Evolutionary conservation across 2,113 vertebrate species (phyloP).

Genomic region (Andinoacara biseriatus): DNA sequence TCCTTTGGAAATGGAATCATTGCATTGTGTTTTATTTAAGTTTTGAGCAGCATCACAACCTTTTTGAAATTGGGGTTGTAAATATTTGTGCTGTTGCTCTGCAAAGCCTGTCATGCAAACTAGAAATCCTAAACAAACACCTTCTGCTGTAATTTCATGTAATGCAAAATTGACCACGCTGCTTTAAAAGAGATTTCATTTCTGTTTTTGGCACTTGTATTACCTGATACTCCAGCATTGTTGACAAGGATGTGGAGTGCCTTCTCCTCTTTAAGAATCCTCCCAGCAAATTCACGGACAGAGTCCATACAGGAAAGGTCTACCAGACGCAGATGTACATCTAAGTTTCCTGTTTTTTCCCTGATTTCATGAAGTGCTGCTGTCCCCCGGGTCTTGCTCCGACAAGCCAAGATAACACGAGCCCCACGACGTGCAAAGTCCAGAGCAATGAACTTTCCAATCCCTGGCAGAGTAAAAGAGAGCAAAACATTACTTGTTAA

Average conservation of each 20-base stretch:
- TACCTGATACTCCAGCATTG: conserved; percentile 84
- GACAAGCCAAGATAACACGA: conserved; percentile 87
- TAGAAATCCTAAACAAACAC: neutral
- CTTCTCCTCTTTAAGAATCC: conserved; percentile 78
- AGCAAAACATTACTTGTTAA: neutral
- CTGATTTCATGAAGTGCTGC: conserved; percentile 79
- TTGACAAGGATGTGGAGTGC: conserved; percentile 88
- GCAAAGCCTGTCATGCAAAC: neutral
- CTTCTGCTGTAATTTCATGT: neutral
- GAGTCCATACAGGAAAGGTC: conserved; percentile 86
- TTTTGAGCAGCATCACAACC: no score
- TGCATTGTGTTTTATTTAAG: no score
- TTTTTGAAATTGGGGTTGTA: neutral
- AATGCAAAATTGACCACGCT: neutral
- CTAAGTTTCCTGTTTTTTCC: conserved; percentile 71
- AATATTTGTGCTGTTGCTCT: neutral
- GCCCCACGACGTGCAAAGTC: conserved; percentile 85
- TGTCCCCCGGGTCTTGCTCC: conserved; percentile 73
- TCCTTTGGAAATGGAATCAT: no score
- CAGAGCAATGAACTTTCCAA: conserved; percentile 84
- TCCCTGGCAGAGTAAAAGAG: conserved; percentile 71
- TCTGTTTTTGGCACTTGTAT: neutral
- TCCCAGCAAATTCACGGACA: conserved; percentile 77
- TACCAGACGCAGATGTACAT: conserved; percentile 80
- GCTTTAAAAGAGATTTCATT: neutral